These are phyloP conservation scores for Myocastor coypus DNA, from an alignment of 2,113 vertebrate genomes.

Conservation along the genomic window DNA sequence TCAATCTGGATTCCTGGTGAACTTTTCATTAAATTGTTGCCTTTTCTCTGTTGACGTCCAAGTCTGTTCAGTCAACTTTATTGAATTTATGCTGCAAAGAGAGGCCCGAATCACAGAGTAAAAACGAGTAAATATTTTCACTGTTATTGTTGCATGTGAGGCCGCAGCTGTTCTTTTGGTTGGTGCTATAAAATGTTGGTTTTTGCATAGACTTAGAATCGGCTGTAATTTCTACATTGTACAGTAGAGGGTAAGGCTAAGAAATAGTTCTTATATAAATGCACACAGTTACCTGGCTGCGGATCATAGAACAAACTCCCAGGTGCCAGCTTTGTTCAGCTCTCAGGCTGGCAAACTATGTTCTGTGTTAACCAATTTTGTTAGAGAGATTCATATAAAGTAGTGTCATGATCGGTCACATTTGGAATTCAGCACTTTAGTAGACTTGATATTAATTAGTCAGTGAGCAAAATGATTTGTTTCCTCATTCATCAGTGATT, in stretches of 20 bases:
- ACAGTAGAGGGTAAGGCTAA: not conserved
- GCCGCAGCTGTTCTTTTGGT: not conserved
- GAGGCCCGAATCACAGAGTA: not conserved
- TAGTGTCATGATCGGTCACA: not conserved
- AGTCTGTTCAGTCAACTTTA: not conserved
- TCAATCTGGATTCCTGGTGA: slow-evolving; percentile 43
- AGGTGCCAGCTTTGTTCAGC: not conserved
- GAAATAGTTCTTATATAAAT: not conserved
- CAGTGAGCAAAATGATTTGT: not conserved
- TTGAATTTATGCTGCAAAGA: not conserved
- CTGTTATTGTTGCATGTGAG: not conserved
- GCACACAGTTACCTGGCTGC: not conserved
- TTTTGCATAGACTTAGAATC: not conserved
- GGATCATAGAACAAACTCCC: not conserved
- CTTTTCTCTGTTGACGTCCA: not conserved
- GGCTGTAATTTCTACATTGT: not conserved
- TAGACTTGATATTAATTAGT: not conserved
- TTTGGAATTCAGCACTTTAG: not conserved
- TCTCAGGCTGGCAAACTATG: not conserved
- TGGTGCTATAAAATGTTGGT: not conserved
- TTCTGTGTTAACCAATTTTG: not conserved
- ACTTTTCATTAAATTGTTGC: slow-evolving; percentile 8
- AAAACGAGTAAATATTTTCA: not conserved
- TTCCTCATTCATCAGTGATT: slow-evolving; percentile 13
- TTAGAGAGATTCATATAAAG: not conserved